Conservation (phyloP, 1,140 invertebrate species). For the Metopolophium dirhodum region DNA sequence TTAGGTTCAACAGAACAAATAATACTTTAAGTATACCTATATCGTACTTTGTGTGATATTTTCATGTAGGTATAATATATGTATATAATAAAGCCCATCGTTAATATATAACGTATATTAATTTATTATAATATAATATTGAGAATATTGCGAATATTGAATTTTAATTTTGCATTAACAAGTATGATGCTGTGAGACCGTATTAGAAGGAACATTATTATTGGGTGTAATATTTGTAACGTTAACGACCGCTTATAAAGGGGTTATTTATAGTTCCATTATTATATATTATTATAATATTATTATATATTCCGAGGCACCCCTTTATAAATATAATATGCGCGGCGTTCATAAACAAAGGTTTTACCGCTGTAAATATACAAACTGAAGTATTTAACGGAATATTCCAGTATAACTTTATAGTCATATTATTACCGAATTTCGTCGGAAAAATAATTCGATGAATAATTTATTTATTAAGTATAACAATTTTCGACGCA, state of each 20-base stretch:
- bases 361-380: not conserved
- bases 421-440: too few relatives aligned
- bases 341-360: not conserved
- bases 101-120: not conserved
- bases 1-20: not conserved
- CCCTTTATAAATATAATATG: not conserved
- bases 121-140: not conserved
- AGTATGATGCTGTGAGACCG: not conserved
- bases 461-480: too few relatives aligned
- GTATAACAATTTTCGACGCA: too few relatives aligned
- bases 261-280: not conserved
- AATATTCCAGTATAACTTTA: too few relatives aligned
- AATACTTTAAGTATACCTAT: not conserved
- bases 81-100: not conserved
- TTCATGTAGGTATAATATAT: not conserved
- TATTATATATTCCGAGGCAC: not conserved
- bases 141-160: not conserved
- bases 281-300: not conserved
- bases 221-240: not conserved
- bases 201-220: not conserved
- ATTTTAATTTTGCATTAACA: constrained; percentile 3
- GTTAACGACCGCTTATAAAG: not conserved
- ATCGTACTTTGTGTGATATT: not conserved
- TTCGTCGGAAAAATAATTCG: too few relatives aligned
- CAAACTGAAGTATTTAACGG: too few relatives aligned